These are phyloP conservation scores for Allolobophora icterica DNA, from an alignment of 2,888 invertebrate genomes.

Conservation along the genomic window DNA sequence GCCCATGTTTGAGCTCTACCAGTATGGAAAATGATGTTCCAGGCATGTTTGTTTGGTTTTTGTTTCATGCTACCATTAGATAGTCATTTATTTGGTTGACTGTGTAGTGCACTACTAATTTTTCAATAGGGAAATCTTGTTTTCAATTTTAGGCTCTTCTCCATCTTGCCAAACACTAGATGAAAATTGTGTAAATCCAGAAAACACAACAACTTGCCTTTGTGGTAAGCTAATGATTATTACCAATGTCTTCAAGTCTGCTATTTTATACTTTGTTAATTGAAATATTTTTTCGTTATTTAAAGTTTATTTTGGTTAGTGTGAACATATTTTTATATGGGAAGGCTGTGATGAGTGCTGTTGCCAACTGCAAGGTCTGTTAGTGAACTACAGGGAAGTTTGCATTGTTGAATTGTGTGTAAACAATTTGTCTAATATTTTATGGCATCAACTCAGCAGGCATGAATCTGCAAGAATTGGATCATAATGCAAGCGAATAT, in stretches of 20 bases:
- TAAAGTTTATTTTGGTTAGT: not conserved
- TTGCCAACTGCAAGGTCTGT: too few species aligned
- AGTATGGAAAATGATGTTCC: too few species aligned
- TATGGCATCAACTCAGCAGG: too few species aligned
- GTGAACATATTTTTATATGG: too few species aligned
- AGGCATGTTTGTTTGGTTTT: not conserved
- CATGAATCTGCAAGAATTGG: too few species aligned
- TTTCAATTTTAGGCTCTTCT: not conserved
- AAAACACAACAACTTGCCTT: not conserved
- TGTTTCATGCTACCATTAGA: not conserved
- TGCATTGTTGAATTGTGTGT: too few species aligned
- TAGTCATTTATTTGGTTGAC: not conserved
- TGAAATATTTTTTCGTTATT: not conserved
- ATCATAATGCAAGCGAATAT: too few species aligned
- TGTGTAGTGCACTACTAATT: not conserved
- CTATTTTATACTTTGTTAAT: too few species aligned
- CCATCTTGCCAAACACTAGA: not conserved
- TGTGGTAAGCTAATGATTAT: not conserved
- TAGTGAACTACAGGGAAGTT: too few species aligned
- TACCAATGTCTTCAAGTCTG: not conserved
- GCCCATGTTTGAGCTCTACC: too few species aligned
- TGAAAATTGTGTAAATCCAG: not conserved
- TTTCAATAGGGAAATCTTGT: not conserved
- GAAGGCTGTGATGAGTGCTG: too few species aligned
- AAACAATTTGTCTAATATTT: too few species aligned